Conservation (phyloP, 2,888 invertebrate genomes). For the Nephrotoma appendiculata region DNA sequence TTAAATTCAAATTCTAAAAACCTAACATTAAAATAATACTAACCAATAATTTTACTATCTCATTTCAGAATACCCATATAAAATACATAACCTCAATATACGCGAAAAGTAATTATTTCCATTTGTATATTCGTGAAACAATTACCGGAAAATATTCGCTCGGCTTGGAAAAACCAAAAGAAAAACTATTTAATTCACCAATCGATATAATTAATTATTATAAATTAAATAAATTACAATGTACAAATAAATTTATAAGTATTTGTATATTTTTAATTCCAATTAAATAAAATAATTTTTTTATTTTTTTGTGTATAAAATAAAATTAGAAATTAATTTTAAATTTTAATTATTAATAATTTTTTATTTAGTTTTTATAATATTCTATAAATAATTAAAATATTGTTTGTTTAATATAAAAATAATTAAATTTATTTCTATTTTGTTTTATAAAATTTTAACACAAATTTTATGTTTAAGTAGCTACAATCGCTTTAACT, state of each 20-base stretch:
- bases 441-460: background rate
- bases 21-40: too few species aligned
- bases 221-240: conserved; percentile 22
- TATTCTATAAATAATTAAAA: background rate
- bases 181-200: conserved; percentile 24
- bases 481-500: conserved; percentile 74
- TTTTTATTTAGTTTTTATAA: conserved; percentile 12
- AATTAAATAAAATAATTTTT: conserved; percentile 14
- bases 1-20: too few species aligned
- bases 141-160: conserved; percentile 23
- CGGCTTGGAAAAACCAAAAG: conserved; percentile 26
- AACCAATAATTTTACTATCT: background rate
- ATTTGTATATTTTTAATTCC: conserved; percentile 23
- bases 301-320: background rate
- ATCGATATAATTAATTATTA: conserved; percentile 30
- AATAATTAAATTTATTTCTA: background rate
- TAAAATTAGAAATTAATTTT: background rate
- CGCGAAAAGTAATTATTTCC: conserved; percentile 25
- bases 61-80: conserved; percentile 22
- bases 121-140: conserved; percentile 27
- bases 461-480: conserved; percentile 33
- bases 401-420: background rate
- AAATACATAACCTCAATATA: conserved; percentile 29
- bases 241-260: conserved; percentile 26
- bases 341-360: background rate